These are phyloP conservation scores for Pteria penguin DNA, from an alignment of 2,888 invertebrate species.

Conservation along the genomic window DNA sequence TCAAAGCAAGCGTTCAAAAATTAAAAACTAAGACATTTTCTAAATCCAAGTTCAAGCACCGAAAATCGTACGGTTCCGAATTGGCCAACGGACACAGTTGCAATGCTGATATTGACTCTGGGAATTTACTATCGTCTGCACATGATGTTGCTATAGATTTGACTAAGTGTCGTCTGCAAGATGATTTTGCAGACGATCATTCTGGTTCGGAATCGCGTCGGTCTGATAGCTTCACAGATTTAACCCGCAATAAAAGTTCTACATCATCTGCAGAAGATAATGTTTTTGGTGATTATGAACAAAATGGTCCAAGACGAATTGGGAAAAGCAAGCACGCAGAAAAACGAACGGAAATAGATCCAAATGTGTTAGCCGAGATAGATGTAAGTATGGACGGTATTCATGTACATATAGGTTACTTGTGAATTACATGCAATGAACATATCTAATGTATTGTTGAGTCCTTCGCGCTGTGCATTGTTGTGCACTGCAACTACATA, in stretches of 20 bases:
- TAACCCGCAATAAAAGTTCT: neutral
- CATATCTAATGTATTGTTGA: too few relatives aligned
- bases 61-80: constrained; percentile 33
- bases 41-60: constrained; percentile 54
- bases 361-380: constrained; percentile 69
- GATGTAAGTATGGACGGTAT: constrained; percentile 62
- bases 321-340: constrained; percentile 40
- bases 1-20: constrained; percentile 66
- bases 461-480: too few relatives aligned
- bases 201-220: constrained; percentile 4
- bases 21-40: constrained; percentile 65
- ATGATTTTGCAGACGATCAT: constrained; percentile 14
- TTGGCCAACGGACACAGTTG: neutral
- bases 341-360: constrained; percentile 64
- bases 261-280: neutral
- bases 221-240: constrained; percentile 18
- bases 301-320: constrained; percentile 10
- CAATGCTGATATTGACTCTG: neutral
- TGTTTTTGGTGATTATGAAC: constrained; percentile 25
- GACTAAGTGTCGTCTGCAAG: constrained; percentile 1
- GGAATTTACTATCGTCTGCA: neutral
- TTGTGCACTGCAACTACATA: too few relatives aligned
- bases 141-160: neutral
- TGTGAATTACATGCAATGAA: too few relatives aligned
- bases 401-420: too few relatives aligned